phyloP scores from a whole-genome alignment of 2,888 invertebrate species.

The Willowsia nigromaculata region DNA sequence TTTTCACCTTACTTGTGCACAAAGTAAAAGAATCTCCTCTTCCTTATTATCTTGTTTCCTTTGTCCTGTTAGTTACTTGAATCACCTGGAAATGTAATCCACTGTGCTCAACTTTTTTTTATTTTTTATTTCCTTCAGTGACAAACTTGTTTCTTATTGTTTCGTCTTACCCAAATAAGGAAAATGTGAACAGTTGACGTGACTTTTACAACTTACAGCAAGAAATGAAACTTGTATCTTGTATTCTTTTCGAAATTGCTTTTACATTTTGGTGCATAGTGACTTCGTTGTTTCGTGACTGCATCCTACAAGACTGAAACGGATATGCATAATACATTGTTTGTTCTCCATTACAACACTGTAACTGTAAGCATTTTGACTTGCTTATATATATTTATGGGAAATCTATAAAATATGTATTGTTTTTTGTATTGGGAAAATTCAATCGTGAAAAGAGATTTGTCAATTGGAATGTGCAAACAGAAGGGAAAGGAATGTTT shows the following conservation, averaged over 20 bases:
- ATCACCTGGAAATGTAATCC: not conserved
- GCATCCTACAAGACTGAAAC: no score
- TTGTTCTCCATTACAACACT: no score
- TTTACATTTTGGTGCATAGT: not conserved
- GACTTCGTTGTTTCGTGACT: not conserved
- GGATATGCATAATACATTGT: no score
- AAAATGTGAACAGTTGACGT: not conserved
- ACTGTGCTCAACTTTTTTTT: not conserved
- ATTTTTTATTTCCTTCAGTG: not conserved
- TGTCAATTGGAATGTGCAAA: not conserved
- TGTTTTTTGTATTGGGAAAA: not conserved
- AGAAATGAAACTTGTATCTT: no score
- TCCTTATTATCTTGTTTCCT: not conserved
- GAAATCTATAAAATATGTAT: not conserved
- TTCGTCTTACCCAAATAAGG: not conserved
- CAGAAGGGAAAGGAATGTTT: not conserved
- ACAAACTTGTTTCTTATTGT: not conserved
- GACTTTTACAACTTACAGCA: not conserved
- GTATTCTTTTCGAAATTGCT: not conserved
- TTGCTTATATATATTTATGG: no score
- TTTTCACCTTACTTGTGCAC: not conserved
- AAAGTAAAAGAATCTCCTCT: not conserved
- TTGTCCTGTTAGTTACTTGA: not conserved
- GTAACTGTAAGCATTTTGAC: no score
- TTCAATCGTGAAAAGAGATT: not conserved